phyloP scores from a whole-genome alignment of 2,113 vertebrate species.

The Ursus arctos region DNA sequence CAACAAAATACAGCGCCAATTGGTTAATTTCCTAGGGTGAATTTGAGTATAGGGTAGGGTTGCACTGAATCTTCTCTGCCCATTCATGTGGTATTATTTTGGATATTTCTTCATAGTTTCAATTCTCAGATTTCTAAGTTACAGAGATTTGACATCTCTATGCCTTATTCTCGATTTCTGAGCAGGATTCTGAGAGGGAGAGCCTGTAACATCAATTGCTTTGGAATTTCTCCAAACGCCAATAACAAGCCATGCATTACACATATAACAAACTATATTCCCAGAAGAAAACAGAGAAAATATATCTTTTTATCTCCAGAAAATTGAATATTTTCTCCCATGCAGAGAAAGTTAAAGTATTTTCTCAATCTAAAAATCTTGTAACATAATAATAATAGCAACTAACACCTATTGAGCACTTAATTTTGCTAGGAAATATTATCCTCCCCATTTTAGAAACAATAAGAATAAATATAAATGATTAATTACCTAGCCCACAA shows the following conservation, averaged over 20 bases:
- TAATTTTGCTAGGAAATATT: slow-evolving; percentile 5
- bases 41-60: background rate
- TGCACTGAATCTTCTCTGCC: background rate
- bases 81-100: background rate
- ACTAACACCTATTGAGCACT: background rate
- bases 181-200: slow-evolving; percentile 15
- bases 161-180: background rate
- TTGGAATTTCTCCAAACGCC: background rate
- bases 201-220: background rate
- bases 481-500: background rate
- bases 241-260: background rate
- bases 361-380: background rate
- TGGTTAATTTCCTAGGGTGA: background rate
- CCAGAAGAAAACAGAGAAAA: background rate
- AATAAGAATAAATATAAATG: background rate
- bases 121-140: background rate
- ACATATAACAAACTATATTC: background rate
- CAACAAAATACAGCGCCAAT: background rate
- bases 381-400: background rate
- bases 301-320: background rate
- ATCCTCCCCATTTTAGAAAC: background rate
- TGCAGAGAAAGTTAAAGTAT: background rate
- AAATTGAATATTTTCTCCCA: background rate
- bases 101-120: background rate
- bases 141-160: background rate